Evolutionary conservation across 35 echinoderm and acorn worm species (phyloP).

Genomic region (Stichopus chloronotus): DNA sequence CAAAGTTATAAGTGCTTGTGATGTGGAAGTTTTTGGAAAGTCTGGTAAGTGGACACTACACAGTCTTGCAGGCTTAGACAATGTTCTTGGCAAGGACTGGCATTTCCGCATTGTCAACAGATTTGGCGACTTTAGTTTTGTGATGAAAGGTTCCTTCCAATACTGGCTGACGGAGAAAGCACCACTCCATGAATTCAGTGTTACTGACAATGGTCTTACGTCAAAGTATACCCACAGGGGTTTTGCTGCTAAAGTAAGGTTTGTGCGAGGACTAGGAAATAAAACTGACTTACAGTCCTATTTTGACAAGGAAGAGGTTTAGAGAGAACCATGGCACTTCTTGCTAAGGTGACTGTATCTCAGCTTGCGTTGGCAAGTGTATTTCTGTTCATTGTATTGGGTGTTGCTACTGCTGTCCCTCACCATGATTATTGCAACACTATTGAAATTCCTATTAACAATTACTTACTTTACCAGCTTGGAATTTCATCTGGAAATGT

Average conservation of each 20-base stretch:
- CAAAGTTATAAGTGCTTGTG: constrained; percentile 21
- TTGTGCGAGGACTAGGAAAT: constrained; percentile 9
- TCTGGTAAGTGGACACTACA: constrained; percentile 18
- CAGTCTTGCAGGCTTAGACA: neutral
- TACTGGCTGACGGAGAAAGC: constrained; percentile 6
- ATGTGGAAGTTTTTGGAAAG: neutral
- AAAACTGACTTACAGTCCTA: no score
- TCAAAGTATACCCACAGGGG: neutral
- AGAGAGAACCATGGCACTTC: neutral
- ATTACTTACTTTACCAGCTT: neutral
- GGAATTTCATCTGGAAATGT: neutral
- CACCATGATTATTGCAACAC: neutral
- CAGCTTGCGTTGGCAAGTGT: neutral
- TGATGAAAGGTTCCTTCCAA: neutral
- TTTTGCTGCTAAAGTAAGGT: neutral
- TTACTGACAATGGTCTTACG: neutral
- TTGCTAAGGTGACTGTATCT: no score
- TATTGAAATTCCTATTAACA: constrained; percentile 7
- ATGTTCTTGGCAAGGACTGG: constrained; percentile 3
- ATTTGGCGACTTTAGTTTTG: constrained; percentile 1
- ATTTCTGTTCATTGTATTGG: neutral
- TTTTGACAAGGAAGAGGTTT: no score
- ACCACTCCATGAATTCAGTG: neutral
- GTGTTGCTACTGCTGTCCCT: neutral
- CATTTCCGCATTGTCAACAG: constrained; percentile 40